Conservation (phyloP, 2,888 invertebrate species). For the Euclidia mi region DNA sequence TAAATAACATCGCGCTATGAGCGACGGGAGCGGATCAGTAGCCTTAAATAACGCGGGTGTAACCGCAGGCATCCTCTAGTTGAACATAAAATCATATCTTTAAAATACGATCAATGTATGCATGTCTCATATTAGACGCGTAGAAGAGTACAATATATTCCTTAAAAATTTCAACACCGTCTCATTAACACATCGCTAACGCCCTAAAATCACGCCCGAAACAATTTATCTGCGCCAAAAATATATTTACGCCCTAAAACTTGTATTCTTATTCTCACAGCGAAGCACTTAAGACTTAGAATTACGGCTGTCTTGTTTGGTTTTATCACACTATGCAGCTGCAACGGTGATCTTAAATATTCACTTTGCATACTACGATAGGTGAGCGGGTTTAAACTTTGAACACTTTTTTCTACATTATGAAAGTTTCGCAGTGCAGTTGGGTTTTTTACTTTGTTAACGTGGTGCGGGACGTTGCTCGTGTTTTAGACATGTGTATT, state of each 20-base stretch:
- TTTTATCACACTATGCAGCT: slow-evolving; percentile 78
- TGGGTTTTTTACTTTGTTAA: slow-evolving; percentile 27
- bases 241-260: slow-evolving; percentile 16
- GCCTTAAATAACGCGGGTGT: no score
- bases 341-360: slow-evolving; percentile 77
- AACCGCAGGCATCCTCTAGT: no score
- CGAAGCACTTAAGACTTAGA: slow-evolving; percentile 71
- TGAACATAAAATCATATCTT: no score
- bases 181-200: no score
- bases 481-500: no score
- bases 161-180: no score
- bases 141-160: no score
- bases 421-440: slow-evolving; percentile 58
- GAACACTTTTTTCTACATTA: slow-evolving; percentile 66
- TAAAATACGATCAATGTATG: no score
- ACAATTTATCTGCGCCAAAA: not conserved
- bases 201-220: no score
- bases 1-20: no score
- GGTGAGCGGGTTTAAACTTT: slow-evolving; percentile 70
- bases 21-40: no score
- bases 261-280: slow-evolving; percentile 64
- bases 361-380: slow-evolving; percentile 78
- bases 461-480: not conserved
- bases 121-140: no score
- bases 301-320: slow-evolving; percentile 74